These are phyloP conservation scores for Gallinago jamesoni DNA, from an alignment of 2,113 vertebrate genomes.

Conservation along the genomic window DNA sequence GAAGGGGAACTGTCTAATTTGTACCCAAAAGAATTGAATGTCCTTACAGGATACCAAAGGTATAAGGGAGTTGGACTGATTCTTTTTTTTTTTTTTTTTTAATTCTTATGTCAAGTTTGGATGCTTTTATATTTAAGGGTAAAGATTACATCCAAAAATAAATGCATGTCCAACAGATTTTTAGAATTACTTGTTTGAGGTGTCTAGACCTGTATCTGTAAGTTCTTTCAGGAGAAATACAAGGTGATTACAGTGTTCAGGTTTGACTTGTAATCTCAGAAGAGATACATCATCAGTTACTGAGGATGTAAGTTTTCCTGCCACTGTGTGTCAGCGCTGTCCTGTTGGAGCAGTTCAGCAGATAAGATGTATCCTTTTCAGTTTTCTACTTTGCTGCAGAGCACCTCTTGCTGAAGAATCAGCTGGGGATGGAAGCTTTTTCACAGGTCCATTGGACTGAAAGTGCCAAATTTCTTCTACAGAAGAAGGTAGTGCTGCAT, in stretches of 20 bases:
- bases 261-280: background rate
- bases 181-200: background rate
- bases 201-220: background rate
- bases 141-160: background rate
- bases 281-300: background rate
- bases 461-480: background rate
- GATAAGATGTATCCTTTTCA: background rate
- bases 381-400: background rate
- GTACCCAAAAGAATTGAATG: background rate
- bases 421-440: background rate
- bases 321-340: fast-evolving
- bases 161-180: background rate
- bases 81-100: background rate
- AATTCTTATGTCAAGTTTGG: background rate
- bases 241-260: background rate
- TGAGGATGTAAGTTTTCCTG: background rate
- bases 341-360: background rate
- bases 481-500: background rate
- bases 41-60: background rate
- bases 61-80: background rate
- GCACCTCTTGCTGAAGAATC: background rate
- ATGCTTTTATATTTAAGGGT: background rate
- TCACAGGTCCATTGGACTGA: background rate
- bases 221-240: background rate
- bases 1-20: background rate